Evolutionary conservation across 1,140 invertebrate species (phyloP), one percentile per base, ranked within the genome.

Genomic region (Aethina tumida): DNA sequence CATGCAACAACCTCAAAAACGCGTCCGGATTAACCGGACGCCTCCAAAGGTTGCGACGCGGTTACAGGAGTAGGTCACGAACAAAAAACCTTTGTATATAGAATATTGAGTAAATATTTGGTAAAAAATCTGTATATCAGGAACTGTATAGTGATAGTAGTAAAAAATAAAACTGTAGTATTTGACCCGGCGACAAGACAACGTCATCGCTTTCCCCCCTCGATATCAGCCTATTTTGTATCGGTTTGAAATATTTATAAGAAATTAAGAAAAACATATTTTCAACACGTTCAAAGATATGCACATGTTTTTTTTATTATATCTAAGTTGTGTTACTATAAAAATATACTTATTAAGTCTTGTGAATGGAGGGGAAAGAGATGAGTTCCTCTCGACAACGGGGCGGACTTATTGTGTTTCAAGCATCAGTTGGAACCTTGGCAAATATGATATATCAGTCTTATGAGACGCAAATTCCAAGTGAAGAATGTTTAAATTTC

Each of bases 101-200:
- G 44, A 47, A 51, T 47, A 45, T 57, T 47, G 42, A 49, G 43
- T 52, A 54, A 44, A 55, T 55, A 58, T 58, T 52, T 53, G 54
- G 52, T 58, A 52, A 59, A 55, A 58, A 59, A 56, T 58, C 52
- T 59, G 55, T 59, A 59, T 58, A 59, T 55, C 16, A 60, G 58
- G 58, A 60, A 60, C 58, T 60, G 56, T 59, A 35, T 45, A 49
- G 50, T 45, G 50, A 44, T 56, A 48, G 37, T 43, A 41, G 17
- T 49, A 48, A 47, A 54, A 51, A 55, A 55, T 56, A 55, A 51
- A 51, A 43, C 48, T 46, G 43, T 45, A 35, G 39, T 43, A 38
- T 28, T 35, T 42, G 46, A 45, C n/a, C n/a, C n/a, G n/a, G n/a
- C n/a, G n/a, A n/a, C n/a, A n/a, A n/a, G n/a, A n/a, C n/a, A n/a